These are phyloP conservation scores for rabbit (Oryctolagus cuniculus) DNA, from an alignment of 2,113 vertebrate genomes.

Conservation along the genomic window DNA sequence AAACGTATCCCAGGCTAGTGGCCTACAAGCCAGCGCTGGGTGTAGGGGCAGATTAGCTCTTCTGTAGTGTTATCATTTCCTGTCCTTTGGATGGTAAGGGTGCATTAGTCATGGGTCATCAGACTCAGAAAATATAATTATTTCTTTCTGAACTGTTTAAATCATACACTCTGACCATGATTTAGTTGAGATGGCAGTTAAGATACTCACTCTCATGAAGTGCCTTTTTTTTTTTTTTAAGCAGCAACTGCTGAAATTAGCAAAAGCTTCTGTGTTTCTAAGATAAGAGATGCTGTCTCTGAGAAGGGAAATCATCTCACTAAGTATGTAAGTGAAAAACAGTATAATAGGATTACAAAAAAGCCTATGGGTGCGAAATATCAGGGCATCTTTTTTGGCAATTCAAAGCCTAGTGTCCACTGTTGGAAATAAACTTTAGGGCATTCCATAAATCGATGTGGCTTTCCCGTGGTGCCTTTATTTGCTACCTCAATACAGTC, in stretches of 20 bases:
- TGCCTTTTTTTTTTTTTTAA: not conserved
- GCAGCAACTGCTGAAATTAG: not conserved
- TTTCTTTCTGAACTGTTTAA: not conserved
- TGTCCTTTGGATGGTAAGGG: not conserved
- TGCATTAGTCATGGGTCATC: not conserved
- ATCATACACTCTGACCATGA: not conserved
- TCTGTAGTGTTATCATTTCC: not conserved
- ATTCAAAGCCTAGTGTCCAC: not conserved
- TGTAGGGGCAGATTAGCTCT: not conserved
- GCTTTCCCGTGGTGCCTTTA: not conserved
- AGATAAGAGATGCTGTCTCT: not conserved
- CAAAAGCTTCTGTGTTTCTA: not conserved
- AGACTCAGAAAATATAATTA: not conserved
- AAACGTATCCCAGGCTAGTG: not conserved
- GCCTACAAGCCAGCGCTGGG: not conserved
- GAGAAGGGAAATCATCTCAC: not conserved
- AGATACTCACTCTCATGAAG: not conserved
- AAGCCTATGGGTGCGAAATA: not conserved
- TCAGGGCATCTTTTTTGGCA: not conserved
- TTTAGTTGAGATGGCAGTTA: not conserved
- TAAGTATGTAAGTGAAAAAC: not conserved
- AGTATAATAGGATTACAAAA: not conserved
- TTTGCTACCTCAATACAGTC: not conserved
- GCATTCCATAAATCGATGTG: not conserved
- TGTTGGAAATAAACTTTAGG: not conserved